Conservation (phyloP, 2,888 invertebrate genomes). For the Sesia bembeciformis region DNA sequence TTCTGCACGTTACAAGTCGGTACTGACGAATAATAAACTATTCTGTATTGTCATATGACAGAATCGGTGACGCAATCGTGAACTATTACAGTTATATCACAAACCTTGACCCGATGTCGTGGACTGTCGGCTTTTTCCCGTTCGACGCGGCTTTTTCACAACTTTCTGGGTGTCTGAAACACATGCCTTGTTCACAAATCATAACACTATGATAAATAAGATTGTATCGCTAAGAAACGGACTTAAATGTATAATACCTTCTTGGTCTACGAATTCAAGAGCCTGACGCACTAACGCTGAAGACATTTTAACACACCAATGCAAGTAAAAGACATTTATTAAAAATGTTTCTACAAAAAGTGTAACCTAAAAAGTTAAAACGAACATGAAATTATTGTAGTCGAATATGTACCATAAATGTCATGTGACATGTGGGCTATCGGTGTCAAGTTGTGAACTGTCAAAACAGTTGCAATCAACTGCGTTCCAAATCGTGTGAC, state of each 20-base stretch:
- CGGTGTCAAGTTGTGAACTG: no score
- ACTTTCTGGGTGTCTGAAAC: constrained; percentile 40
- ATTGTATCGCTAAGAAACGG: not conserved
- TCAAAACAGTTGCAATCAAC: no score
- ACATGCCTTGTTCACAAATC: constrained; percentile 3
- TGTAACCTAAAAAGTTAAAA: constrained; percentile 21
- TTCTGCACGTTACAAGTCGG: no score
- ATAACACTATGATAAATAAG: not conserved
- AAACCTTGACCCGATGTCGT: constrained; percentile 43
- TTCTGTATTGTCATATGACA: no score
- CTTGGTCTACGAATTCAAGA: constrained; percentile 67
- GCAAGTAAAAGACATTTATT: constrained; percentile 33
- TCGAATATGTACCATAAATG: no score
- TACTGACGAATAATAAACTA: no score
- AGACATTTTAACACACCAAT: constrained; percentile 61
- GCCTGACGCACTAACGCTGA: constrained; percentile 71
- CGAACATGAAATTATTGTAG: no score
- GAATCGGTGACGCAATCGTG: constrained; percentile 8
- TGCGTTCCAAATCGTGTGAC: no score
- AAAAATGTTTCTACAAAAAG: constrained; percentile 11
- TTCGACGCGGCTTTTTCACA: constrained; percentile 35
- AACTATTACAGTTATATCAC: constrained; percentile 7
- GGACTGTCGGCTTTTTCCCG: constrained; percentile 12
- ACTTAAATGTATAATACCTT: constrained; percentile 29
- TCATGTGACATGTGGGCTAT: no score